A percentile compares a stretch with the other conserved stretches of the same genome.
These are phyloP conservation scores for Scaptomyza hsui DNA, from an alignment of 1,140 invertebrate species.

Conservation along the genomic window DNA sequence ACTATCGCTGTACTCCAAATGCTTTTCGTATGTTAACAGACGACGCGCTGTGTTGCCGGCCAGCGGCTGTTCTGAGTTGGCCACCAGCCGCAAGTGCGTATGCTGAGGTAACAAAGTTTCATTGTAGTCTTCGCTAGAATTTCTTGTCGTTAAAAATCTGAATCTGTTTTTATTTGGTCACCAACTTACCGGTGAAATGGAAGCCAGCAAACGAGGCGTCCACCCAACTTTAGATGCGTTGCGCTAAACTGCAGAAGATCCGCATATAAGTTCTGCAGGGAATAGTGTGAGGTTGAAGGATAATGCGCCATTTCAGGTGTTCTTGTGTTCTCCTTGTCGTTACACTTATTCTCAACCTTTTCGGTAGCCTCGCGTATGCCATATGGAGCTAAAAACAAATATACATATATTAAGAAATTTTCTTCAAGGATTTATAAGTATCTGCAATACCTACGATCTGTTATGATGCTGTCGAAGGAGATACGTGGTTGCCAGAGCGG, in stretches of 20 bases:
- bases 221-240: conserved; percentile 89
- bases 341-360: conserved; percentile 89
- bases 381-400: conserved; percentile 93
- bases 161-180: neutral
- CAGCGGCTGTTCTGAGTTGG: conserved; percentile 94
- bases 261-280: conserved; percentile 90
- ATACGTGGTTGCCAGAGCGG: conserved; percentile 90
- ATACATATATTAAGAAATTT: neutral
- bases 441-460: conserved; percentile 93
- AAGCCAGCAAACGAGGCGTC: conserved; percentile 95
- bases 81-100: conserved; percentile 90
- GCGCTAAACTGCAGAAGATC: conserved; percentile 94
- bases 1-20: conserved; percentile 84
- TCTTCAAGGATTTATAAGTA: neutral
- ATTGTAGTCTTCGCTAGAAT: conserved; percentile 89
- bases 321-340: conserved; percentile 84
- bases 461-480: conserved; percentile 94
- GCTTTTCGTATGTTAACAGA: conserved; percentile 94
- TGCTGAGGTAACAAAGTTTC: conserved; percentile 91
- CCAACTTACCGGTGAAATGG: conserved; percentile 90
- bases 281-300: conserved; percentile 95
- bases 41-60: conserved; percentile 91
- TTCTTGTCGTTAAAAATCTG: neutral
- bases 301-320: conserved; percentile 73
- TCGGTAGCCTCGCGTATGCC: conserved; percentile 96